Evolutionary conservation across 2,113 vertebrate genomes (phyloP), one percentile per base, ranked within the genome.

Genomic region (Sinocyclocheilus grahami): DNA sequence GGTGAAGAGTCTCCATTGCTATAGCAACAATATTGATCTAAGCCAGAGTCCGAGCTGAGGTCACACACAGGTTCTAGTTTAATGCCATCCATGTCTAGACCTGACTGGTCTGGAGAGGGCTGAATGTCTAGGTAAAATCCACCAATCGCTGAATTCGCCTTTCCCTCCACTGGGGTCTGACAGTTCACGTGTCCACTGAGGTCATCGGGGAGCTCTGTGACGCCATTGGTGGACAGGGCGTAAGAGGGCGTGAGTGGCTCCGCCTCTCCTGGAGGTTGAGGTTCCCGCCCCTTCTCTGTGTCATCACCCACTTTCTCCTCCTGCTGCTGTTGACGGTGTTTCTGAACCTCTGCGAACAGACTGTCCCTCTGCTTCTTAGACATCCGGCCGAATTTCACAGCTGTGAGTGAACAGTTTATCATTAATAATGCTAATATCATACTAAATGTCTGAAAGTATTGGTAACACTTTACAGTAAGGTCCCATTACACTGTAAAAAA

Each of bases 331-430:
- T 97, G 91, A 27, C 97, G 96, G 85, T 98, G 97, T 60, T 97
- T 97, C 94, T 98, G 97, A 5, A 98, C 97, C 89, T 98, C 97
- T 0, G 97, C 97, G 0, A 97, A 97, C 90, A 98, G 92, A 92
- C 96, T 98, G 95, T 98, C 97, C 87, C 97, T 91, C 93, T 98
- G 97, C 91, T 98, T 98, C 86, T 98, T 98, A 12, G 97, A 98
- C 97, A 98, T 98, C 22, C 97, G 96, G 46, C 97, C 97, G 83
- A 98, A 98, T 27, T 98, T 98, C n/a, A 98, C 97, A 84, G 97
- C 97, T 97, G 93, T n/a, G 20, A 75, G 51, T 9, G 46, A 51
- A 22, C 22, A 14, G 4, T 69, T 75, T 46, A 24, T 60, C 16
- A 77, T 65, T 33, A 42, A 48, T 51, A 14, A 20, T 8, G 27